Percentiles rank a stretch among this genome's conserved stretches.
Conservation (phyloP, 2,888 invertebrate genomes). For the Orthonevra nobilis region DNA sequence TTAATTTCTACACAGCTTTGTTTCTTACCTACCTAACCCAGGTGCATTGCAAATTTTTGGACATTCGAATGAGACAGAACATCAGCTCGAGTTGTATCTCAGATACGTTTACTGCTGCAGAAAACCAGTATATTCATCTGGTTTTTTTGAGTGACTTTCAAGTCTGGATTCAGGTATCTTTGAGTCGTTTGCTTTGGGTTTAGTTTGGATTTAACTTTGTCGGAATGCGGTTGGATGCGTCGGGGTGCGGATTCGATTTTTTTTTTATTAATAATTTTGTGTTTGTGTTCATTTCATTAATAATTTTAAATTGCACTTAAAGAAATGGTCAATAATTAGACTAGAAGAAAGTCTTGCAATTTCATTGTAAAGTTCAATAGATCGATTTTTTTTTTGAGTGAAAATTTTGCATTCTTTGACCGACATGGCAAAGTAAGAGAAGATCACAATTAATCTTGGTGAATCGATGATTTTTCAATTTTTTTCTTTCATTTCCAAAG, state of each 20-base stretch:
- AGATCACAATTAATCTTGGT: slow-evolving; percentile 23
- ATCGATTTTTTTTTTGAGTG: slow-evolving; percentile 6
- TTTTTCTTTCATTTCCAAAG: slow-evolving; percentile 1
- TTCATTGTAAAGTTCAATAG: neutral
- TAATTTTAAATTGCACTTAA: too few relatives aligned
- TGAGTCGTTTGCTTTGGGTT: slow-evolving; percentile 26
- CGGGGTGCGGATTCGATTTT: slow-evolving; percentile 3
- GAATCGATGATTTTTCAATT: slow-evolving; percentile 31
- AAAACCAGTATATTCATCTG: slow-evolving; percentile 54
- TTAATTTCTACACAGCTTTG: too few relatives aligned
- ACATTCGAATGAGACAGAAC: slow-evolving; percentile 37
- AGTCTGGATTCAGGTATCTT: slow-evolving; percentile 33
- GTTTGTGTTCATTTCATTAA: too few relatives aligned
- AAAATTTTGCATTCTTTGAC: slow-evolving; percentile 30
- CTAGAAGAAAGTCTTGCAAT: too few relatives aligned
- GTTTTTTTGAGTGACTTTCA: slow-evolving; percentile 18
- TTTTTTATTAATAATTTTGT: neutral
- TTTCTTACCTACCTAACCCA: neutral
- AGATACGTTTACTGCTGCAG: slow-evolving; percentile 46
- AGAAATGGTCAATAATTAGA: slow-evolving; percentile 10
- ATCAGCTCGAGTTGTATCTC: neutral
- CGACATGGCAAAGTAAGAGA: slow-evolving; percentile 24
- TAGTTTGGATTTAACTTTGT: slow-evolving; percentile 48
- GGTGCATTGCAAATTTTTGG: slow-evolving; percentile 12
- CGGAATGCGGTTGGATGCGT: slow-evolving; percentile 32